Conservation (phyloP, 2,888 invertebrate species). For the Volucella bombylans region DNA sequence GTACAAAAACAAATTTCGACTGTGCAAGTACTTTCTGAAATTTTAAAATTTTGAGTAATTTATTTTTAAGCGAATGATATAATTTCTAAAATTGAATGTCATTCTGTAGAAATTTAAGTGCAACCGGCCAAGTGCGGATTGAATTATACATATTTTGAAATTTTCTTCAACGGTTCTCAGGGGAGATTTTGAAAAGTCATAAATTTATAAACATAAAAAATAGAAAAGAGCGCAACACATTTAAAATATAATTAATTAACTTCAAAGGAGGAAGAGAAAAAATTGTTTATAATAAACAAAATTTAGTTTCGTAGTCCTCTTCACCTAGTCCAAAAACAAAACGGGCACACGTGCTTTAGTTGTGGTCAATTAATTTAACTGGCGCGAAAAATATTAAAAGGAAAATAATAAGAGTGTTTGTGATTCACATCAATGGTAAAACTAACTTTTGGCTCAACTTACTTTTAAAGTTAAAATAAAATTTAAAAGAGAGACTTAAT, state of each 20-base stretch:
- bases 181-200: slow-evolving; percentile 1
- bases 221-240: slow-evolving; percentile 6
- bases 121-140: background rate
- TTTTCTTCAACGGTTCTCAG: background rate
- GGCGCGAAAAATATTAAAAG: no score
- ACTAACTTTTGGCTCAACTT: no score
- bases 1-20: no score
- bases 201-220: background rate
- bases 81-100: slow-evolving; percentile 5
- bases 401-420: no score
- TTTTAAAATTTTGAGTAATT: no score
- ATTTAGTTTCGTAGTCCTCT: background rate
- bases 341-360: background rate
- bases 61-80: background rate
- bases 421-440: no score
- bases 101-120: background rate
- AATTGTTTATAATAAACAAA: slow-evolving; percentile 25
- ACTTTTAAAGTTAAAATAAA: no score
- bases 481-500: no score
- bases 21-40: no score
- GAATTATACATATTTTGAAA: background rate
- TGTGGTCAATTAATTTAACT: no score
- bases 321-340: slow-evolving; percentile 3
- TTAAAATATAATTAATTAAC: background rate
- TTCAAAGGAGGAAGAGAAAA: slow-evolving; percentile 6